phyloP scores from a whole-genome alignment of 2,888 invertebrate genomes.

The Drosophila melanosoma region DNA sequence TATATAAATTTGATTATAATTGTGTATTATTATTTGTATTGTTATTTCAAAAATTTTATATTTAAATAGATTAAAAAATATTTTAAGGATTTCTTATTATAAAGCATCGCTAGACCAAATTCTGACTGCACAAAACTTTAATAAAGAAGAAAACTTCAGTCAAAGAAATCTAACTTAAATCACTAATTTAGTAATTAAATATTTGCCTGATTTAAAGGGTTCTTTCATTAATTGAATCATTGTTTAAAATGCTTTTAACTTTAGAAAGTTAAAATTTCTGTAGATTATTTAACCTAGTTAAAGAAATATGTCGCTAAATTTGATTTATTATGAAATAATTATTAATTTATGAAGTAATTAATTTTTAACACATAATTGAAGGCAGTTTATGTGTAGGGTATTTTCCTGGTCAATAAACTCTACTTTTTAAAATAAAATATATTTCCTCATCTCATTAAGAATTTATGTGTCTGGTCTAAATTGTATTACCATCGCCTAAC shows the following conservation, averaged over 20 bases:
- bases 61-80: not conserved
- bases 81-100: not conserved
- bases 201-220: not conserved
- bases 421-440: not conserved
- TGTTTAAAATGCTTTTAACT: not conserved
- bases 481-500: constrained; percentile 33
- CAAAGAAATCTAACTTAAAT: not conserved
- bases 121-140: not conserved
- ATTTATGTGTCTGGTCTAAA: not conserved
- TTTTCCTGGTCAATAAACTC: not conserved
- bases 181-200: not conserved
- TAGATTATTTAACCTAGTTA: not conserved
- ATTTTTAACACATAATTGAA: not conserved
- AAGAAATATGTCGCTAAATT: not conserved
- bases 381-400: not conserved
- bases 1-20: not conserved
- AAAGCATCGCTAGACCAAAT: not conserved
- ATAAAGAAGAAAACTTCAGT: too few relatives aligned
- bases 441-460: not conserved
- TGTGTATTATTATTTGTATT: not conserved
- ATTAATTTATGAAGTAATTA: too few relatives aligned
- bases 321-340: too few relatives aligned
- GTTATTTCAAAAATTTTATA: not conserved
- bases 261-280: not conserved
- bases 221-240: not conserved